Percentiles rank a stretch among this genome's conserved stretches.
phyloP scores from a whole-genome alignment of 2,797 vertebrate species.

The Sternarchorhynchus goeldii region DNA sequence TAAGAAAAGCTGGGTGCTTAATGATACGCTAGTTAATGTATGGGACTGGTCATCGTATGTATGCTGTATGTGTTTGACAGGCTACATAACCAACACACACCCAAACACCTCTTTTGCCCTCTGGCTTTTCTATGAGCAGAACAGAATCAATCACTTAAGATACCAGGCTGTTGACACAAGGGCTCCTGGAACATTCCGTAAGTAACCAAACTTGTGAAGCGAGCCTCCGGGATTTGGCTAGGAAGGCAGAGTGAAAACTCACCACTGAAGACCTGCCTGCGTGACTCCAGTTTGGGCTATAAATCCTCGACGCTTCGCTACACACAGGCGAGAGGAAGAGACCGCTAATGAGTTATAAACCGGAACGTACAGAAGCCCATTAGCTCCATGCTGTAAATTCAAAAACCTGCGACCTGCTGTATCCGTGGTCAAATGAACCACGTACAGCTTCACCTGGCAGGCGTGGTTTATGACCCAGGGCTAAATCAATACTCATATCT shows the following conservation, averaged over 20 bases:
- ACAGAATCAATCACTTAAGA: conserved; percentile 55
- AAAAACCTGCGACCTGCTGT: background rate
- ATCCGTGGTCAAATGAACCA: background rate
- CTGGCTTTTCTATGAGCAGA: conserved; percentile 46
- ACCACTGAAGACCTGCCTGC: conserved; percentile 14
- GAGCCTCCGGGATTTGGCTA: conserved; percentile 43
- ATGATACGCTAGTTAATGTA: background rate
- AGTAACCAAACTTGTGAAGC: conserved; percentile 57
- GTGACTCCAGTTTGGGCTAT: background rate
- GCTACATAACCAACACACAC: conserved; percentile 2
- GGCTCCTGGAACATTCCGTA: conserved; percentile 54
- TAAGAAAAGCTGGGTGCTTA: too few relatives aligned
- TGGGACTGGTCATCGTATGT: background rate
- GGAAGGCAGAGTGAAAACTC: conserved; percentile 52
- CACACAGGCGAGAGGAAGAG: background rate
- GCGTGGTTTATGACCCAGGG: conserved; percentile 15
- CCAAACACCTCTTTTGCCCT: conserved; percentile 53
- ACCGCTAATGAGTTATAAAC: conserved; percentile 8
- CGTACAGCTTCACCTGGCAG: conserved; percentile 6
- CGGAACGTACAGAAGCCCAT: conserved; percentile 10
- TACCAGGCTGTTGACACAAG: conserved; percentile 57
- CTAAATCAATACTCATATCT: conserved; percentile 1
- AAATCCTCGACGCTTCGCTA: background rate
- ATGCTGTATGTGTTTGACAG: background rate
- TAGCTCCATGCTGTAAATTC: conserved; percentile 21